Conservation (phyloP, 2,888 invertebrate species). For the Papilio demoleus region DNA sequence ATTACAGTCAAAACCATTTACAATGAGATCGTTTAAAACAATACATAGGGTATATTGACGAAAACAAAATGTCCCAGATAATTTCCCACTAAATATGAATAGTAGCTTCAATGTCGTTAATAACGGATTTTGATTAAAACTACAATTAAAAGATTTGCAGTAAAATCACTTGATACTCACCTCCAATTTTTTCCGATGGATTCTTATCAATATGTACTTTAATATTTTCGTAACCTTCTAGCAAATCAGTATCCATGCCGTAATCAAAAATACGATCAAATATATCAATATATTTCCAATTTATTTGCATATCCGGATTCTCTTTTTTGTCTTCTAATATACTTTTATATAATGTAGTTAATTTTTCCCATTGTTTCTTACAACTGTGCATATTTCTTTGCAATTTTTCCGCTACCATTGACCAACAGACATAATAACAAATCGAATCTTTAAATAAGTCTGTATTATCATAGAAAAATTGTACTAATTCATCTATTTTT, state of each 20-base stretch:
- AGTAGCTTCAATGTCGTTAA: too few species aligned
- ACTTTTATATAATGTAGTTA: slow-evolving; percentile 62
- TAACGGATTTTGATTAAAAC: too few species aligned
- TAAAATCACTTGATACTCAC: slow-evolving; percentile 50
- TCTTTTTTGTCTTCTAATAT: slow-evolving; percentile 73
- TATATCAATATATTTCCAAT: slow-evolving; percentile 75
- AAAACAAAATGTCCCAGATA: too few species aligned
- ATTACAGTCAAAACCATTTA: too few species aligned
- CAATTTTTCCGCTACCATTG: slow-evolving; percentile 58
- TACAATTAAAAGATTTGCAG: too few species aligned
- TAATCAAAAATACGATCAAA: slow-evolving; percentile 78
- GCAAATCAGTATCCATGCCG: slow-evolving; percentile 68
- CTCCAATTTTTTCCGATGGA: slow-evolving; percentile 55
- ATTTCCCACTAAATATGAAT: too few species aligned
- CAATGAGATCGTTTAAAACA: too few species aligned
- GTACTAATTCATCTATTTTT: slow-evolving; percentile 63
- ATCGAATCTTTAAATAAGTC: slow-evolving; percentile 70
- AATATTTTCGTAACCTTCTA: slow-evolving; percentile 61
- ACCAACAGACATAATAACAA: slow-evolving; percentile 72
- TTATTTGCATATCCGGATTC: slow-evolving; percentile 71
- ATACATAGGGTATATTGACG: too few species aligned
- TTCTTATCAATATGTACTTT: slow-evolving; percentile 43
- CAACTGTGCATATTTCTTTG: slow-evolving; percentile 55
- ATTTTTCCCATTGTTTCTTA: slow-evolving; percentile 65
- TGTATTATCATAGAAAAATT: slow-evolving; percentile 68